Evolutionary conservation across 1,140 invertebrate species (phyloP).

Genomic region (Drosophila subpulchrella): DNA sequence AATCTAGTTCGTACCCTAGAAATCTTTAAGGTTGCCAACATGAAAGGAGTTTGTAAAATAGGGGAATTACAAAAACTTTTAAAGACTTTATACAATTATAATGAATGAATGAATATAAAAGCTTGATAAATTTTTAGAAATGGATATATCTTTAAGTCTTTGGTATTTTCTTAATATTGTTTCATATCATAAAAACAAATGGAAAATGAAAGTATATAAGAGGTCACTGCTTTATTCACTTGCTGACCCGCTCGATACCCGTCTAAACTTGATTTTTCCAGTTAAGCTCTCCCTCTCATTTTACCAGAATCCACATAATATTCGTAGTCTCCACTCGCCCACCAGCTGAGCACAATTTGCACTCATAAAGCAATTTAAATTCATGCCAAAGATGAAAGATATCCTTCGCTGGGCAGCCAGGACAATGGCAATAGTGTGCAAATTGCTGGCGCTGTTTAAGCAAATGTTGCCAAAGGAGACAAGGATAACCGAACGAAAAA

Average conservation of each 20-base stretch:
- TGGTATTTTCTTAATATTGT: too few species aligned
- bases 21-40: not conserved
- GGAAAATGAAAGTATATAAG: not conserved
- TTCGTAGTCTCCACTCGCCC: constrained; percentile 9
- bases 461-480: constrained; percentile 65
- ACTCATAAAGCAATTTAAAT: constrained; percentile 77
- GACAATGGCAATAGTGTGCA: constrained; percentile 72
- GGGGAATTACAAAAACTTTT: too few species aligned
- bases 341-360: constrained; percentile 25
- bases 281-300: constrained; percentile 1
- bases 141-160: too few species aligned
- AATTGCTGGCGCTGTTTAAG: constrained; percentile 78
- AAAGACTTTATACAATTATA: too few species aligned
- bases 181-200: too few species aligned
- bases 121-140: too few species aligned
- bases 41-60: too few species aligned
- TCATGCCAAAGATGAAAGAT: constrained; percentile 69
- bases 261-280: not conserved
- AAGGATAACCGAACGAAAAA: constrained; percentile 31
- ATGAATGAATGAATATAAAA: too few species aligned
- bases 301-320: constrained; percentile 15
- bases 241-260: not conserved
- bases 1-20: not conserved
- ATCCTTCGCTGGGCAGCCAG: constrained; percentile 37
- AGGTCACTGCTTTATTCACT: not conserved